These are phyloP conservation scores for Cardiocondyla obscurior DNA, from an alignment of 1,140 invertebrate genomes.

Conservation along the genomic window DNA sequence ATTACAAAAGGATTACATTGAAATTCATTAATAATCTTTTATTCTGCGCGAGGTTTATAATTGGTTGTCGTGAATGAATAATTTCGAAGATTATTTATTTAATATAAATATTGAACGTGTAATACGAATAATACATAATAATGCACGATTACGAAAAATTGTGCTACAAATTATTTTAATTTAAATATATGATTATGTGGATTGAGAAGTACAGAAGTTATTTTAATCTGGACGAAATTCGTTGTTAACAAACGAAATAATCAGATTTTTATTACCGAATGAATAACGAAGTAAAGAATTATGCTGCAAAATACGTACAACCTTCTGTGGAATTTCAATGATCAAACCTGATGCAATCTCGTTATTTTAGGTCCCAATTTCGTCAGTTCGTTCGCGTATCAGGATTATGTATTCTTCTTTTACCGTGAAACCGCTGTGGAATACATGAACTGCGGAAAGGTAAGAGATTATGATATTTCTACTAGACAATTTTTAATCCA, in stretches of 20 bases:
- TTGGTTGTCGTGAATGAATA: too few species aligned
- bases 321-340: background rate
- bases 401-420: conserved; percentile 98
- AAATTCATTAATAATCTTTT: too few species aligned
- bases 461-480: conserved; percentile 76
- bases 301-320: background rate
- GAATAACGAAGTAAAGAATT: background rate
- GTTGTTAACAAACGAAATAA: background rate
- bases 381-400: conserved; percentile 95
- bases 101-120: too few species aligned
- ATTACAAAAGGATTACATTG: too few species aligned
- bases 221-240: too few species aligned
- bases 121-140: conserved; percentile 13
- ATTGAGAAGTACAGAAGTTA: conserved; percentile 6
- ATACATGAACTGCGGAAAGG: conserved; percentile 98
- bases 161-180: conserved; percentile 8
- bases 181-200: conserved; percentile 2
- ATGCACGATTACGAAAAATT: conserved; percentile 9
- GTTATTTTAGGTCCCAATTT: conserved; percentile 93
- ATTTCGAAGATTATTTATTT: too few species aligned
- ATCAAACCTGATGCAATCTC: background rate
- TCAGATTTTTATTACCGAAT: background rate
- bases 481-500: background rate
- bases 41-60: background rate
- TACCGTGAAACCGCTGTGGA: conserved; percentile 98